Base-by-base conservation (phyloP, 1,140 invertebrate genomes). In the Drosophila serrata region DNA sequence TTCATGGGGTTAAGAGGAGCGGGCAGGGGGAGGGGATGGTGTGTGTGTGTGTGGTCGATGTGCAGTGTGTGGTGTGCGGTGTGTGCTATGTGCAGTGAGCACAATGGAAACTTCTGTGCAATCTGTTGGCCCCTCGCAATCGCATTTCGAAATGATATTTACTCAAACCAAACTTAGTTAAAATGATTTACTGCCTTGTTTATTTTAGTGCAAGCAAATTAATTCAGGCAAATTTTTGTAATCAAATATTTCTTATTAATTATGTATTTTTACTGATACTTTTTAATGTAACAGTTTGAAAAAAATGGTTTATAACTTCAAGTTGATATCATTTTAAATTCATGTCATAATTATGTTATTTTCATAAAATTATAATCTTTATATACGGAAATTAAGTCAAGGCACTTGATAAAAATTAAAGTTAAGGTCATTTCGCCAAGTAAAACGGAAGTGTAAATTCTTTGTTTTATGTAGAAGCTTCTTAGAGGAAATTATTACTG, bases 31-130 rank as follows among this genome's bases (percentile, higher is more conserved):
- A 45, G 9, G 11, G 24, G n/a, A 24, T 33, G 48, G 5, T 17
- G 15, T 48, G 24, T 45, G 24, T 46, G 45, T 48, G 15, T 27
- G 46, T 24, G 45, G 22, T 15, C 13, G 43, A 15, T 27, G 43
- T 8, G 24, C 42, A 19, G 48, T 51, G 48, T 51, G 48, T 51
- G 49, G 17, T 51, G 48, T 51, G 48, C 4, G 12, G 22, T 24
- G 43, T 46, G n/a, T 22, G 43, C 12, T 13, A 19, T 43, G 17
- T 43, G 42, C 11, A 13, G 42, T 27, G 24, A 49, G 61, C 29
- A 84, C 81, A 82, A 82, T 84, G 81, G 49, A 68, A 73, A 45
- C 67, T 74, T 60, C 72, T 77, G 59, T 84, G 81, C 62, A 53
- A 37, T 55, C 51, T 55, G 39, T 81, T 81, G 59, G 61, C 15